These are phyloP conservation scores for Pristionchus maxplancki DNA, from an alignment of 2,888 invertebrate species.

Conservation along the genomic window DNA sequence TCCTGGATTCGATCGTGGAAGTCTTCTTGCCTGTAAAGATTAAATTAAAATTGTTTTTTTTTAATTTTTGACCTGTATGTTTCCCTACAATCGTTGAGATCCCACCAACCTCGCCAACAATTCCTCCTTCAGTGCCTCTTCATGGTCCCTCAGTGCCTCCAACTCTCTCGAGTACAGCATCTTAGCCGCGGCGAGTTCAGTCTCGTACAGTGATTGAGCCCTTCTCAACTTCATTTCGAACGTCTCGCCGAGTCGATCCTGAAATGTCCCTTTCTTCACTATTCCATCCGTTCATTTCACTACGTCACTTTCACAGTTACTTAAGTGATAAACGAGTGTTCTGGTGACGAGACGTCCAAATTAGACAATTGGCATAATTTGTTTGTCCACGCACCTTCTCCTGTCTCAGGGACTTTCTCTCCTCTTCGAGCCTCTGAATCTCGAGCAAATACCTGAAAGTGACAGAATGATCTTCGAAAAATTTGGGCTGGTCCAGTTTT, in stretches of 20 bases:
- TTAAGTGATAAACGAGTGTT: too few relatives aligned
- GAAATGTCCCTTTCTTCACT: too few relatives aligned
- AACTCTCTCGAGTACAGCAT: slow-evolving; percentile 75
- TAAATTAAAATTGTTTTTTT: not conserved
- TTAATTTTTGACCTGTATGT: too few relatives aligned
- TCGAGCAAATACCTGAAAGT: slow-evolving; percentile 75
- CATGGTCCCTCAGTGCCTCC: slow-evolving; percentile 77
- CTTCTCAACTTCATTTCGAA: slow-evolving; percentile 77
- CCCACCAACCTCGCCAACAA: slow-evolving; percentile 70
- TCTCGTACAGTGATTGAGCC: slow-evolving; percentile 76
- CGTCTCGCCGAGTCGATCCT: slow-evolving; percentile 76
- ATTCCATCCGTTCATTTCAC: too few relatives aligned
- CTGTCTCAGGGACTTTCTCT: slow-evolving; percentile 73
- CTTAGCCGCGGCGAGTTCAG: slow-evolving; percentile 77
- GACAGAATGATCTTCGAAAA: too few relatives aligned
- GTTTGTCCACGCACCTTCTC: slow-evolving; percentile 65
- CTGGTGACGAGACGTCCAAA: not conserved
- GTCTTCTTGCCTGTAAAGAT: slow-evolving; percentile 75
- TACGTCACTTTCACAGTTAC: too few relatives aligned
- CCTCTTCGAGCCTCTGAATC: slow-evolving; percentile 77
- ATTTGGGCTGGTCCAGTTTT: too few relatives aligned
- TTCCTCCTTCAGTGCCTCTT: slow-evolving; percentile 76
- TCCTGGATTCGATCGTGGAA: slow-evolving; percentile 77
- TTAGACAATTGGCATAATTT: not conserved
- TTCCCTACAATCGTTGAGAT: too few relatives aligned